Percentiles rank a stretch among this genome's conserved stretches.
phyloP scores from a whole-genome alignment of 2,113 vertebrate species.

The Marcusenius ussheri region DNA sequence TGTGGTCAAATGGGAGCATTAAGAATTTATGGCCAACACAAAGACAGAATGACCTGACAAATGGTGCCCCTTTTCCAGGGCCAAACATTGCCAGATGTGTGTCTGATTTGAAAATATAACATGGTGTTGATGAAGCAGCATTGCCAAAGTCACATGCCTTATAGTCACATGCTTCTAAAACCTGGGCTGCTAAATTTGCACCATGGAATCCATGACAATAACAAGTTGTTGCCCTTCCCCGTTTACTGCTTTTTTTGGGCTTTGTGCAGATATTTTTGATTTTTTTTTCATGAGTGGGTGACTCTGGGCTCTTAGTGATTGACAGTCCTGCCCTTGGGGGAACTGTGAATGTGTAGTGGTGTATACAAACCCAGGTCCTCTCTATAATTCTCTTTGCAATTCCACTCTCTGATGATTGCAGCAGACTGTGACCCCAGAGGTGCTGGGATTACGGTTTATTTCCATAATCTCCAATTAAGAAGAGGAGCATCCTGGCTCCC shows the following conservation, averaged over 20 bases:
- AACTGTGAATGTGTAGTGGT: not conserved
- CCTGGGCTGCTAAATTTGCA: not conserved
- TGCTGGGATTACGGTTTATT: constrained; percentile 19
- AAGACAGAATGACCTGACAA: not conserved
- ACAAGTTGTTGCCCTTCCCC: not conserved
- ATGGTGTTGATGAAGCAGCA: not conserved
- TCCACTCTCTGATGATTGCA: constrained; percentile 12
- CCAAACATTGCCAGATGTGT: not conserved
- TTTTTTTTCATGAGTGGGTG: not conserved
- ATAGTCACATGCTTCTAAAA: not conserved
- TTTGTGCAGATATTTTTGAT: not conserved
- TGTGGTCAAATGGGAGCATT: not conserved
- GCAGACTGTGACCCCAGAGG: constrained; percentile 3
- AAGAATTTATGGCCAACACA: not conserved
- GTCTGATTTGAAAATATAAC: not conserved
- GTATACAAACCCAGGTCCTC: not conserved
- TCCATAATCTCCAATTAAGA: constrained; percentile 22
- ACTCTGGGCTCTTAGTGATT: not conserved
- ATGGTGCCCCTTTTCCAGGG: not conserved
- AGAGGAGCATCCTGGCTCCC: not conserved
- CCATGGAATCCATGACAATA: not conserved
- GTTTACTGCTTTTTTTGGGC: not conserved
- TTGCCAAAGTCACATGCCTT: not conserved
- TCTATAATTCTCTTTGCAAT: constrained; percentile 18
- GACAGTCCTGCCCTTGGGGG: not conserved